Base-by-base conservation (phyloP, 1,140 invertebrate genomes). In the Macrotrachela quadricornifera region DNA sequence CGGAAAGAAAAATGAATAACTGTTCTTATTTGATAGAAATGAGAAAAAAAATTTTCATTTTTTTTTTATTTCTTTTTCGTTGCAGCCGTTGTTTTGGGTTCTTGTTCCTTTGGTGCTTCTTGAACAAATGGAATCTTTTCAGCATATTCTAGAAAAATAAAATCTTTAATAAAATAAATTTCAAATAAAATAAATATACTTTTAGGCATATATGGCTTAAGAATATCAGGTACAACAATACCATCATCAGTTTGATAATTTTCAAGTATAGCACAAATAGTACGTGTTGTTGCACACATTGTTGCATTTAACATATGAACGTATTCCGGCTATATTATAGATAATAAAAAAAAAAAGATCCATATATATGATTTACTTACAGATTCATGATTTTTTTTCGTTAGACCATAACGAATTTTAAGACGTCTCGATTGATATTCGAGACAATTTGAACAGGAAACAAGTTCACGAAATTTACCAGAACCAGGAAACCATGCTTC, bases 241-340 rank as follows among this genome's bases (percentile, higher is more conserved):
- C 91, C 88, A 52, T 83, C 83, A 61, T 95, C 86, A 0, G 83
- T 90, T 74, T 99, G 94, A 72, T 92, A 78, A 43, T 88, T 85
- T 70, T 99, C 94, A 12, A 99, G 72, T 56, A 99, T 78, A 13
- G 85, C 90, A 71, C 94, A 99, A 63, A 99, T 95, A 4, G 88
- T 84, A 50, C 94, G 74, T 0, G 94, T 97, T 1, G 84, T 83
- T 1, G 94, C 94, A 72, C 92, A 99, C 85, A 97, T 92, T 8
- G 94, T 99, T 4, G 90, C 90, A 71, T 99, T 99, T 57, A 99
- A 68, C 94, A 99, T 99, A 63, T 99, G 94, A 4, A 97, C 91
- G 68, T 86, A 99, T 59, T 91, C 85, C 0, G 83, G 83, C 59
- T 43, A 30, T 4, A 4, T 30, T 4, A 30, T 4, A 30, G 8